Evolutionary conservation across 2,113 vertebrate species (phyloP).

Genomic region (Octodon degus): DNA sequence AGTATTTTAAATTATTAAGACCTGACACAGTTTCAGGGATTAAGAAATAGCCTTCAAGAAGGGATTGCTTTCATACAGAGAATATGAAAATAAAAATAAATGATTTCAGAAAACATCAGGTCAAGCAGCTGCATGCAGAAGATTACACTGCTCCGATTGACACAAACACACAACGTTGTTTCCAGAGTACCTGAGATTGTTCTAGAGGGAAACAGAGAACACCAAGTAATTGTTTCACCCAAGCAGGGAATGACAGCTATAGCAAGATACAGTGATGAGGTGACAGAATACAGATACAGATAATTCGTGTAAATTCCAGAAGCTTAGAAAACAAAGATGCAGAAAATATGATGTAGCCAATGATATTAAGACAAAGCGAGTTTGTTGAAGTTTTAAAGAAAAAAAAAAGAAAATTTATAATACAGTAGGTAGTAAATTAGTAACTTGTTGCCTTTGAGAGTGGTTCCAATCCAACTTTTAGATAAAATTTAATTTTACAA

Average conservation of each 20-base stretch:
- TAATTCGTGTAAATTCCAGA: conserved; percentile 22
- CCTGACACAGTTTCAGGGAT: conserved; percentile 14
- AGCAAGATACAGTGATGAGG: conserved; percentile 56
- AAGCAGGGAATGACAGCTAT: conserved; percentile 64
- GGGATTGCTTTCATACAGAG: not conserved
- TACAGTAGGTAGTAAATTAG: not conserved
- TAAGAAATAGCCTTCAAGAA: not conserved
- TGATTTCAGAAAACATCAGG: not conserved
- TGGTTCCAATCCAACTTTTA: not conserved
- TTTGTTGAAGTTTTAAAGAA: not conserved
- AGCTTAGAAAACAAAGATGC: not conserved
- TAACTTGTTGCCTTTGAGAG: not conserved
- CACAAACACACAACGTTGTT: conserved; percentile 22
- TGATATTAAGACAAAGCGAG: not conserved
- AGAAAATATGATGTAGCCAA: not conserved
- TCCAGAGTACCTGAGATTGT: not conserved
- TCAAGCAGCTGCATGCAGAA: not conserved
- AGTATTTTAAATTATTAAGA: conserved; percentile 49
- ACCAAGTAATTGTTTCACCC: conserved; percentile 45
- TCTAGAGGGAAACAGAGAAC: conserved; percentile 34
- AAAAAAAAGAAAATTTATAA: not conserved
- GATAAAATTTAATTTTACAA: not conserved
- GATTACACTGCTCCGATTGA: not conserved
- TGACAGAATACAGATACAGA: conserved; percentile 56
- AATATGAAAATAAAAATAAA: conserved; percentile 1